Base-by-base conservation (phyloP, 2,888 invertebrate species). In the Drosophila meridionalis region DNA sequence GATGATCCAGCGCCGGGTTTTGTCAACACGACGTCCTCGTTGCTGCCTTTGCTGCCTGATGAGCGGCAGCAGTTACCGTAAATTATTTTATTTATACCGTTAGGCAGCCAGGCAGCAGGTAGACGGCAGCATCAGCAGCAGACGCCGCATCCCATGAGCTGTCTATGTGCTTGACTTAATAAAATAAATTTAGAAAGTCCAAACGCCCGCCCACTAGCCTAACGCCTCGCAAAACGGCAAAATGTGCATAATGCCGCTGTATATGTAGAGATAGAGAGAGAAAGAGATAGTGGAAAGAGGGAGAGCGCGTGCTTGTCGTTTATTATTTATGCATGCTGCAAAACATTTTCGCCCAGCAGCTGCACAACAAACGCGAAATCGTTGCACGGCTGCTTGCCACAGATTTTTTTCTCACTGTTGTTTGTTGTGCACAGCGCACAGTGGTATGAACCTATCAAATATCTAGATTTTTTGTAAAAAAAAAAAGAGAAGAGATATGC, bases 41-140 rank as follows among this genome's bases (percentile, higher is more conserved):
- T 72, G 45, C 34, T 26, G 55, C 38, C 55, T 40, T 76, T 58
- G 78, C 28, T 40, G 72, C 83, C 71, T 87, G 86, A 87, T 87
- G 89, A 87, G 87, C 89, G 83, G 79, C 89, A 84, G 84, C 89
- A 88, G 89, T 89, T 87, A 82, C 87, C 86, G 87, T 87, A 85
- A 82, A 84, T 87, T 86, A 84, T 86, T 88, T 84, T 87, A 85
- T 89, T 80, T 80, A 83, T 85, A 76, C 78, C 80, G 82, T 79
- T 81, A 80, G 83, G 83, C 8, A 11, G 62, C 47, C 69, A 42
- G 56, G 9, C 43, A 26, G 36, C 48, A 9, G n/a, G 50, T 32
- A n/a, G 50, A 11, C 50, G 9, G 50, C 30, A 75, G 38, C 40
- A 40, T 7, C 67, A 36, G 61, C 67, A 62, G 38, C 70, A 50